Conservation (phyloP, 2,888 invertebrate species). For the Trichogramma dendrolimi region DNA sequence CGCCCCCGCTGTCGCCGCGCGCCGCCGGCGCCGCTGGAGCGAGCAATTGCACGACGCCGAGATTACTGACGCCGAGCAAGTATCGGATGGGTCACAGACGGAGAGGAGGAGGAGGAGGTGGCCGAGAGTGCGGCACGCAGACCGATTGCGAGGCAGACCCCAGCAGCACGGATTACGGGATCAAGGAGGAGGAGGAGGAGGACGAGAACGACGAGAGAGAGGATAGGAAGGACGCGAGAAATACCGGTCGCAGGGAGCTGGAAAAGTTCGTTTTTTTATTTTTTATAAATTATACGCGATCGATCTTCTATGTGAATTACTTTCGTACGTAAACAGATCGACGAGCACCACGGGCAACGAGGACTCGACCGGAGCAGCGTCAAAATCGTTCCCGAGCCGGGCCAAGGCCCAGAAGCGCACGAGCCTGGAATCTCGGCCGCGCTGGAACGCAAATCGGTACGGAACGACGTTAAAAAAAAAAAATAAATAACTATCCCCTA, state of each 20-base stretch:
- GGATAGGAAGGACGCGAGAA: constrained; percentile 67
- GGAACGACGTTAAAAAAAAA: not conserved
- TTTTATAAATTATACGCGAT: not conserved
- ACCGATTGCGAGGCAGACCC: constrained; percentile 61
- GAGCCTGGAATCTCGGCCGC: constrained; percentile 43
- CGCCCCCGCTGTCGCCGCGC: constrained; percentile 17
- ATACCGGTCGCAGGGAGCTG: constrained; percentile 57
- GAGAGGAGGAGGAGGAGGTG: constrained; percentile 36
- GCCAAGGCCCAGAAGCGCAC: constrained; percentile 41
- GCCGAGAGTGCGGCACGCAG: constrained; percentile 67
- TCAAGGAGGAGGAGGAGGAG: constrained; percentile 24
- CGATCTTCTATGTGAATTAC: constrained; percentile 1
- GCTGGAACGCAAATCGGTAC: constrained; percentile 50
- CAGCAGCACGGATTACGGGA: not conserved
- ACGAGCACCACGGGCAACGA: constrained; percentile 35
- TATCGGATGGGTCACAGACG: constrained; percentile 49
- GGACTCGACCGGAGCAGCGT: constrained; percentile 34
- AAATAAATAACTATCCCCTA: not conserved
- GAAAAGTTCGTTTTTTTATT: constrained; percentile 42
- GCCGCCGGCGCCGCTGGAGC: not conserved
- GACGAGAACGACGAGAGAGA: constrained; percentile 54
- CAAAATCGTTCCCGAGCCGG: constrained; percentile 35
- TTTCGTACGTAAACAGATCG: constrained; percentile 32
- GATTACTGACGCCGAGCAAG: constrained; percentile 58
- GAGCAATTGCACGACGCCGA: constrained; percentile 28